Base-by-base conservation (phyloP, 2,113 vertebrate species). In the Actenoides hombroni region DNA sequence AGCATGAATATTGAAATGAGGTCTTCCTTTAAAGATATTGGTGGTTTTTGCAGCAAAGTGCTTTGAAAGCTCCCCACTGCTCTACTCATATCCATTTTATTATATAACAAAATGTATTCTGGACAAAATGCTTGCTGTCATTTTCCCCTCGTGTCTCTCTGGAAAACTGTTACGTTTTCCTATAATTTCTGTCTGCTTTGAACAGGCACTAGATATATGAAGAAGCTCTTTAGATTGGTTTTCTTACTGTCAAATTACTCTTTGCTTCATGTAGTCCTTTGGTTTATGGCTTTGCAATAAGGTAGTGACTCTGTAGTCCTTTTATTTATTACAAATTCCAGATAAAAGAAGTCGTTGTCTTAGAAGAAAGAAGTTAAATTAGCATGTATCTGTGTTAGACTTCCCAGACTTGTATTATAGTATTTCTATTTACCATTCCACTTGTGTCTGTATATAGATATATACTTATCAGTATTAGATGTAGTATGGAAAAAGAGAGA, bases 391-490 rank as follows among this genome's bases (percentile, higher is more conserved):
- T 74, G 6, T 70, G 26, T 59, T 53, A 40, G 26, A 42, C 18
- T 75, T 25, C 33, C 21, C 9, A 71, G 8, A 39, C 9, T 59
- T 42, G 4, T 48, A 14, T 23, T 42, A 2, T 0, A 0, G 3
- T 26, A 28, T 86, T 94, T n/a, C 29, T 44, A 24, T 44, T 89
- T 91, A 23, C 35, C 19, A 11, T 93, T 76, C 33, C 3, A 5
- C 11, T 39, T 44, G 0, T 11, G 3, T 24, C 11, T 73, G 2
- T 13, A 20, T 20, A 10, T 4, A 21, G 10, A 10, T 2, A 29
- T 16, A 7, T 26, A n/a, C 42, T n/a, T 37, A 1, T 56, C 67
- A 53, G 29, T 37, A 63, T 12, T 42, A 0, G 13, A 4, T 29
- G 6, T 18, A 57, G 9, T 18, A 57, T 49, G 11, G 20, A 37